Conservation (phyloP, 2,113 vertebrate species). For the Podarcis raffonei region DNA sequence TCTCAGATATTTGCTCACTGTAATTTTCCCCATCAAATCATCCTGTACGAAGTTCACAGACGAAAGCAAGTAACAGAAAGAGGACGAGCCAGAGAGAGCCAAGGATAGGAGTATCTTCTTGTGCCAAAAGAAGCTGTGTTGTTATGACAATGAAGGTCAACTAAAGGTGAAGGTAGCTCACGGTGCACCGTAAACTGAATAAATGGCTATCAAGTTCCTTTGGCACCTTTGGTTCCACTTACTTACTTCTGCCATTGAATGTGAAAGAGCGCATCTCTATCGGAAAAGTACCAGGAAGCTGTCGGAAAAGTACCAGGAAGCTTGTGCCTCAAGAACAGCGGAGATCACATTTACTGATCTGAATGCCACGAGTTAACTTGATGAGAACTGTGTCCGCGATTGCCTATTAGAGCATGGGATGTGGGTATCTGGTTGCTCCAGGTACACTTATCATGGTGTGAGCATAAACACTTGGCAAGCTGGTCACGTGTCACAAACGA, state of each 20-base stretch:
- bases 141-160: conserved; percentile 84
- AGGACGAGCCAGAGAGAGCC: conserved; percentile 85
- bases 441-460: neutral
- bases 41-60: conserved; percentile 58
- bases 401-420: neutral
- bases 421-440: neutral
- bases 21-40: conserved; percentile 28
- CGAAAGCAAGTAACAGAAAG: conserved; percentile 77
- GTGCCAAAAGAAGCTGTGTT: conserved; percentile 87
- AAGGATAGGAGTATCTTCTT: conserved; percentile 85
- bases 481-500: neutral
- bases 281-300: conserved; percentile 65
- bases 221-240: conserved; percentile 83
- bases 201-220: conserved; percentile 82
- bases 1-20: neutral
- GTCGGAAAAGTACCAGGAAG: conserved; percentile 78
- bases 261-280: neutral
- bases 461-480: neutral
- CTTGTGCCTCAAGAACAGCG: conserved; percentile 37
- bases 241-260: conserved; percentile 18
- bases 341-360: neutral
- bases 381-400: neutral
- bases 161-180: conserved; percentile 84
- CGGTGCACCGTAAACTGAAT: conserved; percentile 84
- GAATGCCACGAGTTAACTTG: neutral